Conservation (phyloP, 2,888 invertebrate genomes). For the Xylophagus ater region DNA sequence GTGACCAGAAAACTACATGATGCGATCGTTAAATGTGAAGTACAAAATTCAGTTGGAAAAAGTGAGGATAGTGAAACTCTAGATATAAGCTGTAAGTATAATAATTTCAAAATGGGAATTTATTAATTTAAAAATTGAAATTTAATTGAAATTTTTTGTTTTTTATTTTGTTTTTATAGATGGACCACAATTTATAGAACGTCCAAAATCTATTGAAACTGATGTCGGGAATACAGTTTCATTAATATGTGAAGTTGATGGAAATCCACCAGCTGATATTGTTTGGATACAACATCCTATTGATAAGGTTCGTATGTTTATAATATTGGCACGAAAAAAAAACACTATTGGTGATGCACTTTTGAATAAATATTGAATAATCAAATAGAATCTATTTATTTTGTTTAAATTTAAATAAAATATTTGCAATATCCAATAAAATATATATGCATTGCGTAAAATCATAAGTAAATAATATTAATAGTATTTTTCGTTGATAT, state of each 20-base stretch:
- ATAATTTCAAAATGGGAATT: not conserved
- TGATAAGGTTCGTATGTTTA: conserved; percentile 50
- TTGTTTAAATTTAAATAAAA: too few species aligned
- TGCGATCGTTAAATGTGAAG: conserved; percentile 81
- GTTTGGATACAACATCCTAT: conserved; percentile 80
- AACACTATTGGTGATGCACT: too few species aligned
- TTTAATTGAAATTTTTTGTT: conserved; percentile 11
- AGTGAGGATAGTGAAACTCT: conserved; percentile 77
- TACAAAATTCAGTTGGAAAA: conserved; percentile 84
- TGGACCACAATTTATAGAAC: conserved; percentile 68
- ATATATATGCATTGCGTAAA: too few species aligned
- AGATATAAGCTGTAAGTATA: conserved; percentile 79
- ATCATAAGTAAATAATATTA: too few species aligned
- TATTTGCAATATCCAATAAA: too few species aligned
- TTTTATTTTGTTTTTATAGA: conserved; percentile 42
- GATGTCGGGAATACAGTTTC: conserved; percentile 69
- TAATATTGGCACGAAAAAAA: too few species aligned
- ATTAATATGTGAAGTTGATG: conserved; percentile 78
- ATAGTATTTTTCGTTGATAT: too few species aligned
- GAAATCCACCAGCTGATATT: conserved; percentile 80
- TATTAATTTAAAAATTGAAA: conserved; percentile 6
- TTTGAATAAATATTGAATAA: too few species aligned
- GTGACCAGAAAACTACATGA: conserved; percentile 76
- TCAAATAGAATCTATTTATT: too few species aligned
- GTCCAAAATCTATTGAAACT: conserved; percentile 68